Conservation (phyloP, 2,113 vertebrate genomes). For the Perca flavescens region DNA sequence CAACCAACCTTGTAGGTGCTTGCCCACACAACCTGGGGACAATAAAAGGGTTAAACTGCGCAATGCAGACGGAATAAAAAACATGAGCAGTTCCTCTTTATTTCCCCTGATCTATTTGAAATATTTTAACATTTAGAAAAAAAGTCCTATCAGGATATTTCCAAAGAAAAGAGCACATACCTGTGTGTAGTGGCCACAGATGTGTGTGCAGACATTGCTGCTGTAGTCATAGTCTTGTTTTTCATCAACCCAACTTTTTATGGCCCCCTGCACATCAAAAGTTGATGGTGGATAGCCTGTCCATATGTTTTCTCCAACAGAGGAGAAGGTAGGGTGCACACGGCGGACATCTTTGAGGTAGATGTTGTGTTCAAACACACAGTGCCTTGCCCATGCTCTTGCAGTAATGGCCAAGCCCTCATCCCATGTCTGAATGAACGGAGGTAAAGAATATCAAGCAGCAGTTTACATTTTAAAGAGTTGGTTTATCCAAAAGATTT, state of each 20-base stretch:
- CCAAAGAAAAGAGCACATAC: constrained; percentile 26
- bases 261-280: neutral
- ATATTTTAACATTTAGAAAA: neutral
- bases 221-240: constrained; percentile 6
- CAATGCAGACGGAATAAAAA: neutral
- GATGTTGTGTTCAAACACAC: constrained; percentile 70
- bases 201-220: rapidly evolving
- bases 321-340: constrained; percentile 56
- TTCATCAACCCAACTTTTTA: constrained; percentile 55
- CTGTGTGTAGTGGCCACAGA: constrained; percentile 82
- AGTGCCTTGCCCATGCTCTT: constrained; percentile 57
- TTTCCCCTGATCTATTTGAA: rapidly evolving
- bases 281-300: rapidly evolving
- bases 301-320: constrained; percentile 82
- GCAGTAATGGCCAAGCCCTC: constrained; percentile 73
- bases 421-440: constrained; percentile 75
- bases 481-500: neutral
- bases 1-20: constrained; percentile 79
- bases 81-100: neutral
- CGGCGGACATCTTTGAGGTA: neutral
- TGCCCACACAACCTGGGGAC: constrained; percentile 80
- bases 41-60: neutral
- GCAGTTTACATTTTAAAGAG: neutral
- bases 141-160: neutral
- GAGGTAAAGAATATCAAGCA: neutral